Percentiles rank a stretch among this genome's conserved stretches.
phyloP scores from a whole-genome alignment of 2,113 vertebrate species.

The Corythaeola cristata region DNA sequence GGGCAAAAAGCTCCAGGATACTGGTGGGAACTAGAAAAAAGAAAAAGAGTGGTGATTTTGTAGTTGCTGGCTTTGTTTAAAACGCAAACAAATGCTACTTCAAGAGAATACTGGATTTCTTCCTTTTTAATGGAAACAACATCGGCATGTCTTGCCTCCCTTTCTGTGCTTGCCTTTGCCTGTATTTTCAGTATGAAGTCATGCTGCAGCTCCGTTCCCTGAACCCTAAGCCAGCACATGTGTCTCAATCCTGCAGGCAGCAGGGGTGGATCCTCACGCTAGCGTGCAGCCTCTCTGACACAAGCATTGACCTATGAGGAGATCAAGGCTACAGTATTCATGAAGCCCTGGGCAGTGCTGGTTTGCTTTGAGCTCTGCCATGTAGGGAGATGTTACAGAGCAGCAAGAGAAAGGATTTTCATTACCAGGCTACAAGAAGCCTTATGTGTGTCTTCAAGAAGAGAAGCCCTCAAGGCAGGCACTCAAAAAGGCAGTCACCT shows the following conservation, averaged over 20 bases:
- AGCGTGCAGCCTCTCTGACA: background rate
- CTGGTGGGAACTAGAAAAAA: background rate
- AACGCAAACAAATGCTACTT: background rate
- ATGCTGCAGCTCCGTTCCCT: accelerated
- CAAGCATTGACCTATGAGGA: background rate
- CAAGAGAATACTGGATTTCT: background rate
- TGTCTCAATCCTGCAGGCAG: background rate
- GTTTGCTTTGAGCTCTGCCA: background rate
- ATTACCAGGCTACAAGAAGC: background rate
- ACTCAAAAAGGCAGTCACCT: background rate
- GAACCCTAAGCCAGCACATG: accelerated
- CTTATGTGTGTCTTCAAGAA: background rate
- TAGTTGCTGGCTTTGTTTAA: background rate
- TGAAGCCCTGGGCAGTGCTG: background rate
- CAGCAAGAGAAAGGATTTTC: background rate
- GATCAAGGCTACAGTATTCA: background rate
- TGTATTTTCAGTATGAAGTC: background rate
- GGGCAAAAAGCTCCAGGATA: background rate
- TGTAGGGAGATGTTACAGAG: accelerated
- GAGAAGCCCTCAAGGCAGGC: background rate
- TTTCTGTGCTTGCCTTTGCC: background rate
- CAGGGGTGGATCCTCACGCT: background rate
- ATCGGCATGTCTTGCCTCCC: background rate
- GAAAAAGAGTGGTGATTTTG: background rate
- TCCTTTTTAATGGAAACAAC: background rate